Percentiles rank a stretch among this genome's conserved stretches.
Conservation (phyloP, 2,888 invertebrate species). For the Scaptomyza polygonia region DNA sequence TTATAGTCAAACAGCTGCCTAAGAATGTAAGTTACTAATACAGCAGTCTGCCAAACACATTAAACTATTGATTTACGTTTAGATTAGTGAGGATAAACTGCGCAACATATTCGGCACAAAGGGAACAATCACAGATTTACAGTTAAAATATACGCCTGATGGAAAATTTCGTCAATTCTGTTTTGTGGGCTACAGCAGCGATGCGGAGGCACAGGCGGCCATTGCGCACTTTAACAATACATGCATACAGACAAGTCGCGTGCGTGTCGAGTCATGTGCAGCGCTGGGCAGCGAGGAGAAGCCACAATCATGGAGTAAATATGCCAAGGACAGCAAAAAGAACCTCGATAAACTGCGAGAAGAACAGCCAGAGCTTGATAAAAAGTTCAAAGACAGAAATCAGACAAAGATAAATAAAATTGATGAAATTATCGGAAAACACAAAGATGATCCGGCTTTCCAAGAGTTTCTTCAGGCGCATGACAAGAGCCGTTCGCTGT, state of each 20-base stretch:
- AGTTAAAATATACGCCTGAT: slow-evolving; percentile 94
- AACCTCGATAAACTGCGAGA: slow-evolving; percentile 48
- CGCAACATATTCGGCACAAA: slow-evolving; percentile 90
- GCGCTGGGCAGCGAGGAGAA: slow-evolving; percentile 89
- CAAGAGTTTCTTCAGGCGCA: slow-evolving; percentile 95
- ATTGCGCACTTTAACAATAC: slow-evolving; percentile 92
- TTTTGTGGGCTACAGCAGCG: slow-evolving; percentile 95
- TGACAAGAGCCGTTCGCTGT: slow-evolving; percentile 85
- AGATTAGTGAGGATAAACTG: slow-evolving; percentile 92
- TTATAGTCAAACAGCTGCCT: slow-evolving; percentile 96
- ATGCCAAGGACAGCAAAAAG: slow-evolving; percentile 91
- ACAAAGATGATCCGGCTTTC: slow-evolving; percentile 95
- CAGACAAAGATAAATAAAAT: slow-evolving; percentile 85
- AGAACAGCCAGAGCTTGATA: slow-evolving; percentile 83
- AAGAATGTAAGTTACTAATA: slow-evolving; percentile 88
- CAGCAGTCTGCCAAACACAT: neutral
- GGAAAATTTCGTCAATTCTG: slow-evolving; percentile 97
- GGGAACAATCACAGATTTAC: slow-evolving; percentile 96
- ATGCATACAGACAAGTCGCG: slow-evolving; percentile 92
- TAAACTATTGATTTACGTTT: slow-evolving; percentile 36
- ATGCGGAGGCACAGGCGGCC: slow-evolving; percentile 91
- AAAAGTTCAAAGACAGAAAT: slow-evolving; percentile 72
- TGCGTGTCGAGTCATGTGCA: slow-evolving; percentile 91
- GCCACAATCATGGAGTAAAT: slow-evolving; percentile 97
- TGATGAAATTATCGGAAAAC: slow-evolving; percentile 89